A percentile compares a stretch with the other conserved stretches of the same genome.
Evolutionary conservation across 37 sponge, comb jelly and placozoan genomes (phyloP).

Genomic region (Ianthella basta): DNA sequence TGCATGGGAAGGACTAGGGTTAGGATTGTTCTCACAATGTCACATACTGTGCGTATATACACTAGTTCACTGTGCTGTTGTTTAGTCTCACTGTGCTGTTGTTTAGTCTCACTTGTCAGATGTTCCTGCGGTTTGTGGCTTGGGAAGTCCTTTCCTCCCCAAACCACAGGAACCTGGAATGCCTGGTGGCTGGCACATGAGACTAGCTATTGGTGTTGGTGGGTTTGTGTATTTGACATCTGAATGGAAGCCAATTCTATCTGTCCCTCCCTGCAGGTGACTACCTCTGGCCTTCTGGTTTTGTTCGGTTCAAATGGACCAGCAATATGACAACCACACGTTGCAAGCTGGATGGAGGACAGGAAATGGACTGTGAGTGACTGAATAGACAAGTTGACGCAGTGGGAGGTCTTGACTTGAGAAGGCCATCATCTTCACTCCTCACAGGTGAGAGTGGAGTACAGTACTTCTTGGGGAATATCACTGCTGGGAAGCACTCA

Average conservation of each 20-base stretch:
- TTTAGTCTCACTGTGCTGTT: too few species aligned
- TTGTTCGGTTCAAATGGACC: background rate
- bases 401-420: background rate
- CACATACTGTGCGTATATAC: too few species aligned
- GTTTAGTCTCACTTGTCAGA: too few species aligned
- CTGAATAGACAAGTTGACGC: too few species aligned
- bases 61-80: too few species aligned
- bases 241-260: background rate
- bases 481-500: slow-evolving; percentile 4
- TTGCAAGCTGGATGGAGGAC: slow-evolving; percentile 15
- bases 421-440: background rate
- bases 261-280: background rate
- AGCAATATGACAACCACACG: background rate
- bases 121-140: too few species aligned
- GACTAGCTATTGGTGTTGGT: background rate
- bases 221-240: background rate
- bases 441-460: background rate
- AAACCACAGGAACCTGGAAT: background rate
- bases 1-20: background rate
- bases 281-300: slow-evolving; percentile 12
- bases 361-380: background rate
- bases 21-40: too few species aligned
- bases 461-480: background rate
- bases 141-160: too few species aligned
- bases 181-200: background rate